Evolutionary conservation across 2,888 invertebrate species (phyloP).

Genomic region (Drosophila tripunctata): DNA sequence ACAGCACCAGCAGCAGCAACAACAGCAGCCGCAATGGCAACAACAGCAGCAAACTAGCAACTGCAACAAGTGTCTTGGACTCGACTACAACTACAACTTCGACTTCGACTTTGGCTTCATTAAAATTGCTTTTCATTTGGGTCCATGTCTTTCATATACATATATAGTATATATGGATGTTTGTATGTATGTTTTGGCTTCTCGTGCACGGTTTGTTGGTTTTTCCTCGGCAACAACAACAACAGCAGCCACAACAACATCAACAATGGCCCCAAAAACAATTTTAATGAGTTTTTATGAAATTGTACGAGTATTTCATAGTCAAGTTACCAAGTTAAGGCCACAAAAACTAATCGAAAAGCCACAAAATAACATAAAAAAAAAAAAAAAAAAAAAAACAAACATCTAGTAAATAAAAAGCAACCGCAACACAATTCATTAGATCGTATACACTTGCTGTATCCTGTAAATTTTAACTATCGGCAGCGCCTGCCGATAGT

Average conservation of each 20-base stretch:
- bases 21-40: slow-evolving; percentile 19
- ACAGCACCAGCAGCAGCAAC: slow-evolving; percentile 10
- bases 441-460: slow-evolving; percentile 38
- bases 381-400: no score
- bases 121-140: slow-evolving; percentile 74
- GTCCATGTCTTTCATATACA: slow-evolving; percentile 46
- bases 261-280: slow-evolving; percentile 32
- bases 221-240: slow-evolving; percentile 29
- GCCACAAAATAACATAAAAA: no score
- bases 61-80: slow-evolving; percentile 47
- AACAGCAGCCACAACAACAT: slow-evolving; percentile 24
- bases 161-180: not conserved
- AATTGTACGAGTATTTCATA: slow-evolving; percentile 57
- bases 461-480: slow-evolving; percentile 1
- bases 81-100: slow-evolving; percentile 45
- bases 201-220: slow-evolving; percentile 53
- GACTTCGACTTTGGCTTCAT: slow-evolving; percentile 67
- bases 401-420: no score
- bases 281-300: slow-evolving; percentile 76
- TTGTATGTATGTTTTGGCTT: slow-evolving; percentile 46
- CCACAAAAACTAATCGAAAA: slow-evolving; percentile 36
- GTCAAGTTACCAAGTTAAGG: slow-evolving; percentile 55
- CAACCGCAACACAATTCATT: slow-evolving; percentile 52
- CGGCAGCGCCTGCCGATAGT: no score
- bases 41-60: slow-evolving; percentile 9